Base-by-base conservation (phyloP, 2,888 invertebrate genomes). In the Caenorhabditis sp. region DNA sequence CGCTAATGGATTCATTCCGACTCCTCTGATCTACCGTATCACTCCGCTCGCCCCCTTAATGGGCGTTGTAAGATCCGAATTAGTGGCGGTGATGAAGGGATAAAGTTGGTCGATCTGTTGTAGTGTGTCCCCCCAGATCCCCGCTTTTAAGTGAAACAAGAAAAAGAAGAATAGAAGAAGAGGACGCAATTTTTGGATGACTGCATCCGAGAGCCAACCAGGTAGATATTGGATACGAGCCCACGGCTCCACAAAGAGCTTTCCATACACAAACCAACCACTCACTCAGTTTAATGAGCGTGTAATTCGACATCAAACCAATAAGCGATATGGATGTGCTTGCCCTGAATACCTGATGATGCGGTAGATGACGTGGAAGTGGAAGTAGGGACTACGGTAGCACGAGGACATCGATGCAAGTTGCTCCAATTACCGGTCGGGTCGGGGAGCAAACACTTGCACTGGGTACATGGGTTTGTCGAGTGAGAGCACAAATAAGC, bases 211-310 rank as follows among this genome's bases (percentile, higher is more conserved):
- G 48, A 68, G 59, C 27, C 39, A 62, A 48, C 45, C 39, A 72
- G 56, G 46, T 55, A 58, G 71, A 72, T 72, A 72, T 72, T 72
- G 71, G 71, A 72, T 72, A 72, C 53, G 53, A 45, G n/a, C 15
- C 53, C 30, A 50, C 20, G n/a, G 24, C 35, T 35, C 68, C 35
- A 55, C 61, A 61, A 71, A 72, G 63, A 71, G 62, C 62, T 71
- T 62, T 62, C 55, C 53, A 62, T 48, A 63, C 48, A 55, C 58
- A 72, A 56, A 46, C 45, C 17, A 66, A 68, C 56, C 65, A 65
- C 73, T 74, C 75, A 76, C 75, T 76, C 75, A 76, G 75, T 68
- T 76, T 76, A 76, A 76, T 76, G 75, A 76, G 75, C 75, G 75
- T 76, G 68, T 75, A 75, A 75, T 74, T 74, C 73, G 61, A 74